These are phyloP conservation scores for Ochotona curzoniae DNA, from an alignment of 2,113 vertebrate species.

Conservation along the genomic window DNA sequence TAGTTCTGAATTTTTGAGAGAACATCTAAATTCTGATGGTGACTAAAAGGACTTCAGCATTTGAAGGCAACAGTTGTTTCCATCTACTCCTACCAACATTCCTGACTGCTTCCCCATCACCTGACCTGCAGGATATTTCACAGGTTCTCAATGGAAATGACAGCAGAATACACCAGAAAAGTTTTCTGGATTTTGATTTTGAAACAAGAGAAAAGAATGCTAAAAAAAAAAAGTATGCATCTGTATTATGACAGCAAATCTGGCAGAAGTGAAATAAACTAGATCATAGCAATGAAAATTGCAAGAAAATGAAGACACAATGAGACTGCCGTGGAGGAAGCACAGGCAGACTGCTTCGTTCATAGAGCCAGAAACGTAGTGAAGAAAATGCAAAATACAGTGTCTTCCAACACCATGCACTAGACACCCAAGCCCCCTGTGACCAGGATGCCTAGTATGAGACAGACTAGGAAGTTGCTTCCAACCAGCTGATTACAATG, in stretches of 20 bases:
- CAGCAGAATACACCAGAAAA: not conserved
- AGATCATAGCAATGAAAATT: not conserved
- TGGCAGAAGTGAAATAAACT: not conserved
- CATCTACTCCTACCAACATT: not conserved
- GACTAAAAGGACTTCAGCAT: not conserved
- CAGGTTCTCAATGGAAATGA: not conserved
- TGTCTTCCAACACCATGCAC: not conserved
- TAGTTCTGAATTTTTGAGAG: not conserved
- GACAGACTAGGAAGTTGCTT: not conserved
- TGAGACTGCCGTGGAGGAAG: too few species aligned
- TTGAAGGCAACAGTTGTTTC: not conserved
- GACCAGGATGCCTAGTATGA: not conserved
- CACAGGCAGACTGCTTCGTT: not conserved
- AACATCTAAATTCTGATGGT: not conserved
- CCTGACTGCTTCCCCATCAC: not conserved
- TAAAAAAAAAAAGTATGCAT: not conserved
- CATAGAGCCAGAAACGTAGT: not conserved
- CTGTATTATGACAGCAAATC: not conserved
- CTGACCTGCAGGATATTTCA: not conserved
- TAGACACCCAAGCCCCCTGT: not conserved
- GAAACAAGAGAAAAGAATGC: not conserved
- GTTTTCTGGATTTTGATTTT: not conserved
- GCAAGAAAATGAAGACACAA: not conserved
- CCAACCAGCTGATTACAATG: not conserved
- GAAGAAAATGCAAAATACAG: not conserved